These are phyloP conservation scores for Xyrauchen texanus DNA, from an alignment of 2,113 vertebrate genomes.

Conservation along the genomic window DNA sequence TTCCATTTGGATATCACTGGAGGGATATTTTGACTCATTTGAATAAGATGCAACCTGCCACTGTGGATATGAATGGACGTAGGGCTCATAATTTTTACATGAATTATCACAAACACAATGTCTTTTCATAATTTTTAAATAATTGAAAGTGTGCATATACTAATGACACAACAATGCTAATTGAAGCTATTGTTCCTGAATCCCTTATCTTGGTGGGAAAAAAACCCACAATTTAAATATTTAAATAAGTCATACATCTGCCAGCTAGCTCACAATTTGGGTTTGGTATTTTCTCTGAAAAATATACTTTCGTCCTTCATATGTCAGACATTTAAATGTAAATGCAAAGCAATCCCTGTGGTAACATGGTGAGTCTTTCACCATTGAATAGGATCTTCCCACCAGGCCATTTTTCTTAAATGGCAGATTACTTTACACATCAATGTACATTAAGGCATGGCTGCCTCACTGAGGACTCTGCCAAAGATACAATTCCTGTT, in stretches of 20 bases:
- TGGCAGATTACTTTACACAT: conserved; percentile 34
- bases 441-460: conserved; percentile 25
- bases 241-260: conserved; percentile 69
- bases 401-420: conserved; percentile 38
- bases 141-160: conserved; percentile 71
- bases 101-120: conserved; percentile 69
- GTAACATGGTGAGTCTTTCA: conserved; percentile 11
- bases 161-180: conserved; percentile 66
- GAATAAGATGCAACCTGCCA: conserved; percentile 74
- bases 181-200: conserved; percentile 63
- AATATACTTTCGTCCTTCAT: conserved; percentile 53
- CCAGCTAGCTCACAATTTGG: conserved; percentile 68
- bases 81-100: conserved; percentile 72
- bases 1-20: conserved; percentile 75
- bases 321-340: conserved; percentile 62
- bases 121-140: conserved; percentile 54
- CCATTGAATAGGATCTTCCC: conserved; percentile 27
- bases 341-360: conserved; percentile 39
- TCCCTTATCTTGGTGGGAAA: conserved; percentile 64
- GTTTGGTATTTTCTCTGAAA: conserved; percentile 58
- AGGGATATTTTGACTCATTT: conserved; percentile 72
- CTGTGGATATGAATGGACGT: conserved; percentile 74
- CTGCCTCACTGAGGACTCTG: neutral
- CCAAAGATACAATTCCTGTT: conserved; percentile 20
- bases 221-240: conserved; percentile 11